Evolutionary conservation across 1,140 invertebrate species (phyloP).

Genomic region (Trissolcus basalis): DNA sequence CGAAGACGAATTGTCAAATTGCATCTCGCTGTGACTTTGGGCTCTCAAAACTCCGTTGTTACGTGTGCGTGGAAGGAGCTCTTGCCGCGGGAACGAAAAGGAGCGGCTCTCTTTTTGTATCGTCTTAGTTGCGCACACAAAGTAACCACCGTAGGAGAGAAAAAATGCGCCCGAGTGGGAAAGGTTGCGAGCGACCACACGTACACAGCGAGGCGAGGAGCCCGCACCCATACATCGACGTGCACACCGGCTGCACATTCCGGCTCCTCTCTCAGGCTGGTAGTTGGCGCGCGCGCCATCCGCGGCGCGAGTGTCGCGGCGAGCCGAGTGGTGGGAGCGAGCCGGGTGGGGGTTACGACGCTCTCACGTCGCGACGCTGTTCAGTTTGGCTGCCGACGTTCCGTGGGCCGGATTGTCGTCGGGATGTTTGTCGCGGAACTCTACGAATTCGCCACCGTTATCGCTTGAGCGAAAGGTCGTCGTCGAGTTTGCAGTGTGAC

Average conservation of each 20-base stretch:
- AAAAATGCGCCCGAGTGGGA: slow-evolving; percentile 45
- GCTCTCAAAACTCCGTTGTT: not conserved
- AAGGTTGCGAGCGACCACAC: slow-evolving; percentile 48
- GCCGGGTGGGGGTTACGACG: slow-evolving; percentile 65
- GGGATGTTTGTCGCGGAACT: slow-evolving; percentile 59
- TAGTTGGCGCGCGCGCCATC: slow-evolving; percentile 35
- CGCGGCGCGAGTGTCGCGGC: slow-evolving; percentile 33
- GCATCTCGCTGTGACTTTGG: not conserved
- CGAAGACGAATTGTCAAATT: not conserved
- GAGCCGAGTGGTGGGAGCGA: slow-evolving; percentile 4
- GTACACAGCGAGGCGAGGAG: slow-evolving; percentile 25
- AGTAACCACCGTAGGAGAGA: slow-evolving; percentile 43
- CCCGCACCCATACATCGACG: not conserved
- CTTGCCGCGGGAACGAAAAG: slow-evolving; percentile 46
- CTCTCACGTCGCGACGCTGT: slow-evolving; percentile 66
- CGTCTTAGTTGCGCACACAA: slow-evolving; percentile 48
- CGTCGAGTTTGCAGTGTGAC: slow-evolving; percentile 29
- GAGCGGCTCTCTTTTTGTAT: slow-evolving; percentile 48
- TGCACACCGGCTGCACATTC: slow-evolving; percentile 21
- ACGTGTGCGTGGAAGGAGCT: slow-evolving; percentile 38
- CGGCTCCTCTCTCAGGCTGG: slow-evolving; percentile 37
- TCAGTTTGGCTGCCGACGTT: slow-evolving; percentile 71
- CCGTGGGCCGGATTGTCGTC: slow-evolving; percentile 63
- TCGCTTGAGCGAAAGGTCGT: slow-evolving; percentile 13
- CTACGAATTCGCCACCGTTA: slow-evolving; percentile 43